Base-by-base conservation (phyloP, 2,113 vertebrate species). In the Danionella cerebrum region DNA sequence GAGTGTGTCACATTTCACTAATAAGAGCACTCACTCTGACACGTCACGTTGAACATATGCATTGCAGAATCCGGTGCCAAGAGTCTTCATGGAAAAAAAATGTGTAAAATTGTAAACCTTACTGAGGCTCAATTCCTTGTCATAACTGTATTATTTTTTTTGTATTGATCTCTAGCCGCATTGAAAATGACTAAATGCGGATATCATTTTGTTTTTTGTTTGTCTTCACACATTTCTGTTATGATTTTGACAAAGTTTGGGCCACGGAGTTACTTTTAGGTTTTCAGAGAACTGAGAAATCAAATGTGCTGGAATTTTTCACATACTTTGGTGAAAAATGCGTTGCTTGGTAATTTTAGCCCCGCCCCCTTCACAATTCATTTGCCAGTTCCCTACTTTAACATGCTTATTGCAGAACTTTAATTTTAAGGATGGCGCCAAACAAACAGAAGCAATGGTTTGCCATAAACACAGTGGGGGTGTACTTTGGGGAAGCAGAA, bases 1-100 rank as follows among this genome's bases (percentile, higher is more conserved):
- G 65, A 54, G 62, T 54, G 74, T 76, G 74, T 76, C 73, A 75
- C 54, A 67, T 75, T 75, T 75, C 73, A 36, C 69, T 75, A 75
- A 75, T 75, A 65, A 71, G 73, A 67, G 73, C 69, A 62, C 68
- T 62, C 63, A 67, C 67, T 75, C 48, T 70, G 53, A 54, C 69
- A 38, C 31, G 44, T 38, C 45, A 41, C 53, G 25, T 39, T 19
- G 24, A 71, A 60, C 54, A 71, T 63, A 45, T 60, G 39, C 72
- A 70, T 60, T 63, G 19, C 50, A 25, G 6, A 52, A 45, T 63
- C 51, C 16, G 5, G 4, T 58, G 57, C 27, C 47, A 44, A 68
- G 10, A 47, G 38, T 16, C 38, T 18, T 58, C 29, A 48, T 21
- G 27, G 14, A 35, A 31, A 6, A 62, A 36, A 50, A 39, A 78